phyloP scores from a whole-genome alignment of 2,888 invertebrate species.

The Scaptomyza cyrtandrae region DNA sequence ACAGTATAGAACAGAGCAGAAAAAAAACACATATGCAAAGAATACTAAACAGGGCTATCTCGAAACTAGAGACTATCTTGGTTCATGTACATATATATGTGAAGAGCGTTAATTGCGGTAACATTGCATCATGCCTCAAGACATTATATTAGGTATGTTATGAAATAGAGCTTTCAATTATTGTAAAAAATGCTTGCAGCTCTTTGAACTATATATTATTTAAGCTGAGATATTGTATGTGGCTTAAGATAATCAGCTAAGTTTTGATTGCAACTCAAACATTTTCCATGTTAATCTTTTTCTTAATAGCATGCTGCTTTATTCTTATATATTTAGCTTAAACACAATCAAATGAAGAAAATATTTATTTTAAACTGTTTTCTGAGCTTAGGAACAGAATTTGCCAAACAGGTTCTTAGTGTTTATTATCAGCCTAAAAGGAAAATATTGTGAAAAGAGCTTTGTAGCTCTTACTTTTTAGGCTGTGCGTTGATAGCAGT shows the following conservation, averaged over 20 bases:
- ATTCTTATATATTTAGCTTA: too few relatives aligned
- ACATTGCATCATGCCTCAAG: constrained; percentile 12
- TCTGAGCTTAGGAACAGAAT: not conserved
- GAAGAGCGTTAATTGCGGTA: not conserved
- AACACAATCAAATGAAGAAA: too few relatives aligned
- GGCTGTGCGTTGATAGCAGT: too few relatives aligned
- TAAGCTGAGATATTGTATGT: not conserved
- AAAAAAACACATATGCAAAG: not conserved
- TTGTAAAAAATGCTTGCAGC: not conserved
- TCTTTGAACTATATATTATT: not conserved
- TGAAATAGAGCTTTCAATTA: not conserved
- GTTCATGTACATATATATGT: not conserved
- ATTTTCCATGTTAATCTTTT: too few relatives aligned
- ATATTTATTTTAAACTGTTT: too few relatives aligned
- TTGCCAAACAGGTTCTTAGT: not conserved
- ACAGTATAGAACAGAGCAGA: not conserved
- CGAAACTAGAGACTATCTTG: constrained; percentile 4
- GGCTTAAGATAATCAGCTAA: not conserved
- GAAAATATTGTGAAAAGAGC: too few relatives aligned
- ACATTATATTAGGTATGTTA: not conserved
- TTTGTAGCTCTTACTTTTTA: too few relatives aligned
- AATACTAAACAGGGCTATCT: constrained; percentile 11
- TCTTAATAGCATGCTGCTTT: too few relatives aligned
- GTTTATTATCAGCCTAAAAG: too few relatives aligned
- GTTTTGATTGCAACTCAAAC: not conserved